These are phyloP conservation scores for Ptychochromis oligacanthus DNA, from an alignment of 2,113 vertebrate species.

Conservation along the genomic window DNA sequence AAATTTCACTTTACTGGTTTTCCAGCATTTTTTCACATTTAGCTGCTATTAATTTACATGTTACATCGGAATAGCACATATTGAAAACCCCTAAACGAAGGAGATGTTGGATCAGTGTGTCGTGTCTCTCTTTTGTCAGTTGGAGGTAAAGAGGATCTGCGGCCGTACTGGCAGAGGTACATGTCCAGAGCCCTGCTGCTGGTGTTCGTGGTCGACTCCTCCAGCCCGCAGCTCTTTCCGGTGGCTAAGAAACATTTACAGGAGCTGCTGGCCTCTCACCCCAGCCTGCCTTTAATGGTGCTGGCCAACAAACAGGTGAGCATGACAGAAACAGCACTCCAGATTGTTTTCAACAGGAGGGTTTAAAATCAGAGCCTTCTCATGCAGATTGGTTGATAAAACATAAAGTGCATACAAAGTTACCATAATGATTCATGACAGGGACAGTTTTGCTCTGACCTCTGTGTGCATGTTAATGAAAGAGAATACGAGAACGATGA, in stretches of 20 bases:
- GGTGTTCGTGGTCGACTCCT: slow-evolving; percentile 92
- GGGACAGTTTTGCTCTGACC: no score
- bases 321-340: slow-evolving; percentile 18
- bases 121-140: slow-evolving; percentile 74
- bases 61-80: no score
- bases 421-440: no score
- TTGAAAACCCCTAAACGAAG: not conserved
- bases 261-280: slow-evolving; percentile 80
- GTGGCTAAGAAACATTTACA: slow-evolving; percentile 87
- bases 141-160: slow-evolving; percentile 87
- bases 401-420: no score
- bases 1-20: no score
- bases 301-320: slow-evolving; percentile 97
- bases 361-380: not conserved
- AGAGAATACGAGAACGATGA: no score
- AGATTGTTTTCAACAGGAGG: not conserved
- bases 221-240: slow-evolving; percentile 83
- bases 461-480: no score
- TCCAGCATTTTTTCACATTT: no score
- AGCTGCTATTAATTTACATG: not conserved
- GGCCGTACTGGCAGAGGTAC: slow-evolving; percentile 87
- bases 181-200: slow-evolving; percentile 84
- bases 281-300: slow-evolving; percentile 87
- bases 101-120: not conserved
- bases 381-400: not conserved